Evolutionary conservation across 2,888 invertebrate species (phyloP).

Genomic region (Agonopterix subpropinquella): DNA sequence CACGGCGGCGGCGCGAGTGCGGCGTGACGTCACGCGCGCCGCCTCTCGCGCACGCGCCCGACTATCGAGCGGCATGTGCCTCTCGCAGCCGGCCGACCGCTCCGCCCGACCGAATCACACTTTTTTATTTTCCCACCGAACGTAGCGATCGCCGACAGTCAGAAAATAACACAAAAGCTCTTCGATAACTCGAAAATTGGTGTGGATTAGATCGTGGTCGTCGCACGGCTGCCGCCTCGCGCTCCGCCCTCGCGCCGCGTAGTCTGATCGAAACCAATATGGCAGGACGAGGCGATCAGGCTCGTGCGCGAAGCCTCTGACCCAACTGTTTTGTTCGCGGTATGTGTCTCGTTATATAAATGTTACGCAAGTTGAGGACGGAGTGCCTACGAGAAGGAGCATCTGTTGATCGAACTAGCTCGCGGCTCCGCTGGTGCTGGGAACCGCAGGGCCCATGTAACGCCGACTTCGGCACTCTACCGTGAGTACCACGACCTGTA

Average conservation of each 20-base stretch:
- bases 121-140: constrained; percentile 66
- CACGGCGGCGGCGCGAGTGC: constrained; percentile 48
- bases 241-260: constrained; percentile 24
- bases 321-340: constrained; percentile 38
- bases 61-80: constrained; percentile 72
- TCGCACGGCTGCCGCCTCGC: constrained; percentile 12
- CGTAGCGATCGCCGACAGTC: constrained; percentile 34
- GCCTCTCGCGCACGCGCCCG: constrained; percentile 63
- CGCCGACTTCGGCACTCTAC: constrained; percentile 32
- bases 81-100: constrained; percentile 62
- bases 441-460: constrained; percentile 55
- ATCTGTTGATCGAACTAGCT: constrained; percentile 39
- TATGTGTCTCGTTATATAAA: constrained; percentile 64
- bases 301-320: constrained; percentile 42
- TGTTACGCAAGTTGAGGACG: constrained; percentile 66
- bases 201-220: constrained; percentile 8
- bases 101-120: constrained; percentile 58
- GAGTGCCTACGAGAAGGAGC: constrained; percentile 52
- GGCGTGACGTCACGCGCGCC: constrained; percentile 55
- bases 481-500: constrained; percentile 42
- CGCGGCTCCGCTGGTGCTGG: constrained; percentile 34
- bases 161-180: too few relatives aligned
- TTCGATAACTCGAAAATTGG: constrained; percentile 13
- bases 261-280: constrained; percentile 49
- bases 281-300: constrained; percentile 39